phyloP scores from a whole-genome alignment of 2,113 vertebrate genomes.

The Mugil cephalus region DNA sequence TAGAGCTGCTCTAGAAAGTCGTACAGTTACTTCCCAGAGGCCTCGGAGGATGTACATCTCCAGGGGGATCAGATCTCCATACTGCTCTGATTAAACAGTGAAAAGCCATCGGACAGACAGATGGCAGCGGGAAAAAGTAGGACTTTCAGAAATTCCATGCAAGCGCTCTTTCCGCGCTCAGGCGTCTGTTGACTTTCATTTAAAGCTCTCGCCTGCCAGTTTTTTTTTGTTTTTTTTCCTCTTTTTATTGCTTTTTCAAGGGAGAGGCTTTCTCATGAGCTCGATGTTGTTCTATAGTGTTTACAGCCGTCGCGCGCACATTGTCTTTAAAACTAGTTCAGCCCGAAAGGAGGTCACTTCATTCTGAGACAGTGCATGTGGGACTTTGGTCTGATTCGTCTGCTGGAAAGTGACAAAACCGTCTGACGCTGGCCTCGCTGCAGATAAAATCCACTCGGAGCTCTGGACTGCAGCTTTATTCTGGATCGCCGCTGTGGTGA shows the following conservation, averaged over 20 bases:
- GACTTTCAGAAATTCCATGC: constrained; percentile 52
- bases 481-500: constrained; percentile 12
- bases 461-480: constrained; percentile 18
- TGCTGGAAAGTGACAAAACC: constrained; percentile 57
- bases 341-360: constrained; percentile 75
- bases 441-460: constrained; percentile 31
- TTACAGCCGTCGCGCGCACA: constrained; percentile 2
- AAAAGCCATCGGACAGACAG: constrained; percentile 63
- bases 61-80: constrained; percentile 60
- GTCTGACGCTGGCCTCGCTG: constrained; percentile 22
- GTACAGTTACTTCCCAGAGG: constrained; percentile 53
- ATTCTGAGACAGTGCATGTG: constrained; percentile 72
- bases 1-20: constrained; percentile 69
- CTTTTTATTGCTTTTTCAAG: not conserved
- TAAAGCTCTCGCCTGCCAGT: not conserved
- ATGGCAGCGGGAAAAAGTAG: constrained; percentile 59
- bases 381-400: constrained; percentile 72
- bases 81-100: constrained; percentile 75
- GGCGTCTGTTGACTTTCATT: constrained; percentile 15
- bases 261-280: not conserved
- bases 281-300: constrained; percentile 22
- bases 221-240: no score
- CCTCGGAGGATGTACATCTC: constrained; percentile 58
- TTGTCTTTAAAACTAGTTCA: constrained; percentile 78
- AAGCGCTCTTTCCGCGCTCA: constrained; percentile 10